Percentiles rank a stretch among this genome's conserved stretches.
Conservation (phyloP, 2,797 vertebrate genomes). For the Tadarida brasiliensis region DNA sequence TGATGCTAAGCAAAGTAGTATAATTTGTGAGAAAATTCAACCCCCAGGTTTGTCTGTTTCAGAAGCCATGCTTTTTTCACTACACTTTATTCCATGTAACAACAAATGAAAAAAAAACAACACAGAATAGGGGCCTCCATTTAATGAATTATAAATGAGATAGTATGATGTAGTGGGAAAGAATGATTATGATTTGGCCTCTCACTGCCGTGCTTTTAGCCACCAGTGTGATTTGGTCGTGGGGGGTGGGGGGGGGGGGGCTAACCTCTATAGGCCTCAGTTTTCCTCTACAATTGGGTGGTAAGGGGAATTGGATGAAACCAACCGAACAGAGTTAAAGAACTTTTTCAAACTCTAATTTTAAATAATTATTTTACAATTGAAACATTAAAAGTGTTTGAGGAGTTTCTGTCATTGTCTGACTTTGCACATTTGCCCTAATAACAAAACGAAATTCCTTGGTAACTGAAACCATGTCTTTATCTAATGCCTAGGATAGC, state of each 20-base stretch:
- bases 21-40: conserved; percentile 58
- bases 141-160: conserved; percentile 44
- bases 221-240: conserved; percentile 52
- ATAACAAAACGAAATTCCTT: conserved; percentile 40
- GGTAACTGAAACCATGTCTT: conserved; percentile 42
- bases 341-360: conserved; percentile 35
- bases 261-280: not conserved
- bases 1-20: conserved; percentile 8
- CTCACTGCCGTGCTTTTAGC: conserved; percentile 10
- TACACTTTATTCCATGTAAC: not conserved
- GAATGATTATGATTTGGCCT: not conserved
- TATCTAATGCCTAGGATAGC: conserved; percentile 1
- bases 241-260: too few species aligned
- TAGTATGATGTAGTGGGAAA: conserved; percentile 33
- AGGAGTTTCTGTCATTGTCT: conserved; percentile 48
- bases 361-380: not conserved
- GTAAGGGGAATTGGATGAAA: not conserved
- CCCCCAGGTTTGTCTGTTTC: not conserved
- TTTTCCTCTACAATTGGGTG: conserved; percentile 51
- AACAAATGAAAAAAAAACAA: not conserved
- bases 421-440: conserved; percentile 28
- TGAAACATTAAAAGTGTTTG: conserved; percentile 60
- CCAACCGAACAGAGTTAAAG: not conserved
- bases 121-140: not conserved
- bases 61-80: conserved; percentile 32